Percentiles rank a stretch among this genome's conserved stretches.
These are phyloP conservation scores for Julus scanicus DNA, from an alignment of 2,888 invertebrate species.

Conservation along the genomic window DNA sequence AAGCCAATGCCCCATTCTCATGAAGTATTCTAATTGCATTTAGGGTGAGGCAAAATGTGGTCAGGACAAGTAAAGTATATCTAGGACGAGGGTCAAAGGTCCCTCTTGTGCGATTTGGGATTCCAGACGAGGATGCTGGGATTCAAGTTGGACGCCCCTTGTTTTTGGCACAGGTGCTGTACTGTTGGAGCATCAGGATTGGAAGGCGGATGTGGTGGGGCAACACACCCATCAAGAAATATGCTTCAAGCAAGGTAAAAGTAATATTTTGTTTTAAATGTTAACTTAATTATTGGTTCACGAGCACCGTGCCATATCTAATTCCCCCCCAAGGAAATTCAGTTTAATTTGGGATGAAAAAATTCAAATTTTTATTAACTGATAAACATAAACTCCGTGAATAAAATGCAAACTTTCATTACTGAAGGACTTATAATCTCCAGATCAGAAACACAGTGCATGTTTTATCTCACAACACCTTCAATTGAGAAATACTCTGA, in stretches of 20 bases:
- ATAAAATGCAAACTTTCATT: too few relatives aligned
- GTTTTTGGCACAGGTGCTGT: neutral
- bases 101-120: neutral
- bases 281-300: too few relatives aligned
- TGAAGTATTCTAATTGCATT: neutral
- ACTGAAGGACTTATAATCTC: too few relatives aligned
- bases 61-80: neutral
- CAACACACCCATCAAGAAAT: neutral
- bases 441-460: too few relatives aligned
- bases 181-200: neutral
- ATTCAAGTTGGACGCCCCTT: neutral
- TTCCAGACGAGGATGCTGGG: slow-evolving; percentile 22
- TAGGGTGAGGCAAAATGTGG: slow-evolving; percentile 11
- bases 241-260: neutral
- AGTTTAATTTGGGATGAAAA: too few relatives aligned
- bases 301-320: too few relatives aligned
- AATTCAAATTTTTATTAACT: too few relatives aligned
- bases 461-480: too few relatives aligned
- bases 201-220: slow-evolving; percentile 30
- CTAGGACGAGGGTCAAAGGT: slow-evolving; percentile 36
- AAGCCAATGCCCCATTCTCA: slow-evolving; percentile 17
- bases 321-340: too few relatives aligned
- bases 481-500: too few relatives aligned
- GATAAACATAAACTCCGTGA: too few relatives aligned
- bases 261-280: neutral